A percentile compares a stretch with the other conserved stretches of the same genome.
These are phyloP conservation scores for Oxyura jamaicensis DNA, from an alignment of 2,113 vertebrate species.

Conservation along the genomic window DNA sequence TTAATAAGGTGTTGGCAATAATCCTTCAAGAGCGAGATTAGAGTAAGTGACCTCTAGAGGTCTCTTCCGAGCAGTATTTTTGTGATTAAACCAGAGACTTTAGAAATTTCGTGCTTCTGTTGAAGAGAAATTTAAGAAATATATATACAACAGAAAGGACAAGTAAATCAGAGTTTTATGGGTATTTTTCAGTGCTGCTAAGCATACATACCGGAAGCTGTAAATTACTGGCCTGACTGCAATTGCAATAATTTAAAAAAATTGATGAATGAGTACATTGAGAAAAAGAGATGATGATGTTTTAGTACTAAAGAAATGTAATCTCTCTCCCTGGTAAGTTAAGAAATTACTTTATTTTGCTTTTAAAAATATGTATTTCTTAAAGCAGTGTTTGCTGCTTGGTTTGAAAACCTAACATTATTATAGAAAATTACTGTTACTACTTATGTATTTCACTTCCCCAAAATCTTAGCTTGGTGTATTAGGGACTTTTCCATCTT, in stretches of 20 bases:
- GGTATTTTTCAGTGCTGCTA: not conserved
- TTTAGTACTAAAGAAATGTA: not conserved
- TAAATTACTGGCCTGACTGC: not conserved
- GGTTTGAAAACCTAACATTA: not conserved
- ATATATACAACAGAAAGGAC: not conserved
- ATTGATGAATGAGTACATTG: not conserved
- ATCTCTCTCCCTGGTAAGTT: not conserved
- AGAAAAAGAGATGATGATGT: not conserved
- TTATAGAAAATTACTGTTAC: not conserved
- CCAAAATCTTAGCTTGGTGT: not conserved
- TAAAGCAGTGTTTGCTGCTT: not conserved
- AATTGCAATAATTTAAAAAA: not conserved
- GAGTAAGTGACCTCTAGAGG: not conserved
- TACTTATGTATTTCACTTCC: slow-evolving; percentile 7
- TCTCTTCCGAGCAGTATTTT: not conserved
- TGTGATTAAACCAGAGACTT: not conserved
- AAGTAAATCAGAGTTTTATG: not conserved
- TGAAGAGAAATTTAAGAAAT: not conserved
- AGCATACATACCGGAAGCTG: not conserved
- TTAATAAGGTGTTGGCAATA: not conserved
- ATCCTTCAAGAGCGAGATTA: not conserved
- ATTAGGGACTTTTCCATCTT: not conserved
- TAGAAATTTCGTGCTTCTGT: not conserved
- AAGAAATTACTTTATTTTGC: not conserved
- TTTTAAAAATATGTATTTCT: not conserved